These are phyloP conservation scores for Trichomycterus rosablanca DNA, from an alignment of 2,113 vertebrate species.

Conservation along the genomic window DNA sequence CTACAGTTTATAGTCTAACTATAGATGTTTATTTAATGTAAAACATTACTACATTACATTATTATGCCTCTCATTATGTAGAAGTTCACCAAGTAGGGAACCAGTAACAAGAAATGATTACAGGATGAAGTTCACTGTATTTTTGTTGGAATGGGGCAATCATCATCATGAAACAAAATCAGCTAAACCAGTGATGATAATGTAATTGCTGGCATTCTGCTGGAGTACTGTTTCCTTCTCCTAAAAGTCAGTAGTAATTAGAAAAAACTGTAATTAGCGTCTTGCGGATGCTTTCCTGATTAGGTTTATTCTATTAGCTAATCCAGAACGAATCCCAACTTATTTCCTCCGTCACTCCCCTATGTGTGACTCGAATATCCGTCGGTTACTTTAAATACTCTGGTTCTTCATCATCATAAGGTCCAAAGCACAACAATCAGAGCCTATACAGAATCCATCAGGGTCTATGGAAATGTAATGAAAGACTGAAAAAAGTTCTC, in stretches of 20 bases:
- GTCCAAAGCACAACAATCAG: constrained; percentile 2
- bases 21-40: too few relatives aligned
- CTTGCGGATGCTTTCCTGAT: constrained; percentile 12
- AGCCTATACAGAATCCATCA: constrained; percentile 12
- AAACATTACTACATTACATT: too few relatives aligned
- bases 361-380: constrained; percentile 9
- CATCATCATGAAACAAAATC: constrained; percentile 47
- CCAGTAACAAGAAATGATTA: too few relatives aligned
- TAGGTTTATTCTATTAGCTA: constrained; percentile 18
- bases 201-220: constrained; percentile 21
- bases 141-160: constrained; percentile 51
- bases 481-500: constrained; percentile 9
- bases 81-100: too few relatives aligned
- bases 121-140: too few relatives aligned
- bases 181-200: constrained; percentile 28
- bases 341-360: neutral
- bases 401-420: constrained; percentile 22
- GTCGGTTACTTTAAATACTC: constrained; percentile 21
- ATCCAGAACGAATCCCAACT: constrained; percentile 10
- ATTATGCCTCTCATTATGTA: too few relatives aligned
- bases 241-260: constrained; percentile 23
- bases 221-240: constrained; percentile 25
- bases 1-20: too few relatives aligned
- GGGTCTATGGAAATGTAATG: constrained; percentile 25
- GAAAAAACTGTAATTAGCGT: constrained; percentile 19